These are phyloP conservation scores for Iguana delicatissima DNA, from an alignment of 2,797 vertebrate species.

Conservation along the genomic window DNA sequence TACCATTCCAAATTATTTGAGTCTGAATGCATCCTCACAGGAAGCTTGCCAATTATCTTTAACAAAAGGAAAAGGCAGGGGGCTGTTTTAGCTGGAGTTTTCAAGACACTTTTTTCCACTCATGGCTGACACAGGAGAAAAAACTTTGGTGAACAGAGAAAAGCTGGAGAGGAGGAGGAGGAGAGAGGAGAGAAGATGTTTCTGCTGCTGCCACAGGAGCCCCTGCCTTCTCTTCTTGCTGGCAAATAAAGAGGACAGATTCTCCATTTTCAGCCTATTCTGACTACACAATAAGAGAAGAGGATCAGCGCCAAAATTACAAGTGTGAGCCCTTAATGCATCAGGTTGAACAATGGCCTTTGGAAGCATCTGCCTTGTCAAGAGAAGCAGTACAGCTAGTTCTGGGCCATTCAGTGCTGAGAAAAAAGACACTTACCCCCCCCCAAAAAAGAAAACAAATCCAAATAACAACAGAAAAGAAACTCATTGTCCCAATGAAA, in stretches of 20 bases:
- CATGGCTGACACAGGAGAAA: slow-evolving; percentile 33
- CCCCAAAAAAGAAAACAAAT: background rate
- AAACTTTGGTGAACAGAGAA: slow-evolving; percentile 57
- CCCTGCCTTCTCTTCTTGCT: slow-evolving; percentile 69
- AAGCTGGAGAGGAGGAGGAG: background rate
- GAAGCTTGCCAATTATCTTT: slow-evolving; percentile 53
- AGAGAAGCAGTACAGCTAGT: slow-evolving; percentile 74
- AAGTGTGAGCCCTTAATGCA: slow-evolving; percentile 79
- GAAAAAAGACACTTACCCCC: slow-evolving; percentile 62
- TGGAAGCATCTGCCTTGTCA: slow-evolving; percentile 75
- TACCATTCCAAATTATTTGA: slow-evolving; percentile 59
- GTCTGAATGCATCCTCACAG: slow-evolving; percentile 56
- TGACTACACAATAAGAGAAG: slow-evolving; percentile 75
- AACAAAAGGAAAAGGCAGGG: slow-evolving; percentile 45
- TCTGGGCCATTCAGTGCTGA: slow-evolving; percentile 71
- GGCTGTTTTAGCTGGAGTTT: slow-evolving; percentile 49
- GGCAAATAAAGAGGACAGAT: slow-evolving; percentile 72
- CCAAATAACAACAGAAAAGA: slow-evolving; percentile 37
- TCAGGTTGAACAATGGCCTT: slow-evolving; percentile 80
- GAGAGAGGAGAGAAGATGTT: slow-evolving; percentile 35
- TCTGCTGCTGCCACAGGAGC: slow-evolving; percentile 42
- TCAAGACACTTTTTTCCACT: slow-evolving; percentile 38
- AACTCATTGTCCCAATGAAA: slow-evolving; percentile 76
- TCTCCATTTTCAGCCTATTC: slow-evolving; percentile 80
- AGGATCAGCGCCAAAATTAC: slow-evolving; percentile 79